A percentile compares a stretch with the other conserved stretches of the same genome.
These are phyloP conservation scores for Choloepus didactylus DNA, from an alignment of 2,797 vertebrate genomes.

Conservation along the genomic window DNA sequence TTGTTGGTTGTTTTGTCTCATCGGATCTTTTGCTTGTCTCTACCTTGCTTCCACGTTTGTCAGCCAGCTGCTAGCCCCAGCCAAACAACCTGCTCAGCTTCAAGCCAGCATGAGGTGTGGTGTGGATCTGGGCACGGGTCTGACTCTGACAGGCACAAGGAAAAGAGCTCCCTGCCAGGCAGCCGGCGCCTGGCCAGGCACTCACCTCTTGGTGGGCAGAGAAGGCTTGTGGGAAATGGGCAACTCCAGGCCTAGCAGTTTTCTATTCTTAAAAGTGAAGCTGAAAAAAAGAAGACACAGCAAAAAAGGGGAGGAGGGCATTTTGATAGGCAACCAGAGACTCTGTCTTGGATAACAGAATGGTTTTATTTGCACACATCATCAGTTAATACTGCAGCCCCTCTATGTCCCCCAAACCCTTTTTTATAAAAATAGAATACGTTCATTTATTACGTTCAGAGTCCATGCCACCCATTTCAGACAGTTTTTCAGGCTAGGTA, in stretches of 20 bases:
- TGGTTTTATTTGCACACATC: not conserved
- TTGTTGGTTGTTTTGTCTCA: constrained; percentile 71
- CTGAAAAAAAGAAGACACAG: not conserved
- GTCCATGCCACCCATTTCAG: constrained; percentile 10
- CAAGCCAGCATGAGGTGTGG: constrained; percentile 66
- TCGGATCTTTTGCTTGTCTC: constrained; percentile 72
- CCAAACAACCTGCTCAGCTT: constrained; percentile 68
- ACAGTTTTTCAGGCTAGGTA: not conserved
- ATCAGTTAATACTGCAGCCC: not conserved
- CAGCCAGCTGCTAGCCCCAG: constrained; percentile 67
- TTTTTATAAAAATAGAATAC: constrained; percentile 24
- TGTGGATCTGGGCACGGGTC: constrained; percentile 60
- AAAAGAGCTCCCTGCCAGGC: not conserved
- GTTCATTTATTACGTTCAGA: not conserved
- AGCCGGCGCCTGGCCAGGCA: constrained; percentile 17
- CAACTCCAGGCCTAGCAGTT: not conserved
- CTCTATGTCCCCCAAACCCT: not conserved
- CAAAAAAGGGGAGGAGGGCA: not conserved
- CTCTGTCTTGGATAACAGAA: not conserved
- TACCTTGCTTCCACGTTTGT: constrained; percentile 73
- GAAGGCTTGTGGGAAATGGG: constrained; percentile 1
- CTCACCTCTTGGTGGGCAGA: constrained; percentile 61
- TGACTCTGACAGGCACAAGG: constrained; percentile 12
- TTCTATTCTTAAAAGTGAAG: constrained; percentile 55
- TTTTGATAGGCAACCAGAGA: constrained; percentile 15